Conservation (phyloP, 1,140 invertebrate genomes). For the Branchinecta lynchi region DNA sequence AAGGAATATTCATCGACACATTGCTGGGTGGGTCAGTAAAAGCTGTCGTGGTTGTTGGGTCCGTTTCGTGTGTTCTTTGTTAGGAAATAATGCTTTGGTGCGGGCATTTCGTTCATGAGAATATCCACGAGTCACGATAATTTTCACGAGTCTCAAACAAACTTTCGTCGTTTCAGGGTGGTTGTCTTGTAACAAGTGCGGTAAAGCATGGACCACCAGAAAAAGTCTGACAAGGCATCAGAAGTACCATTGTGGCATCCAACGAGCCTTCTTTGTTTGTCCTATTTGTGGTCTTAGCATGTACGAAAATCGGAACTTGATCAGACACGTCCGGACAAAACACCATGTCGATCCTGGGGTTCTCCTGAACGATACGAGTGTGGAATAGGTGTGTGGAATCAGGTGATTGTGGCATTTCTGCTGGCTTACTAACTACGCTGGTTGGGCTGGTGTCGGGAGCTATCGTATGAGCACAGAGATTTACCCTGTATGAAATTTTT, state of each 20-base stretch:
- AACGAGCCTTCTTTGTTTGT: neutral
- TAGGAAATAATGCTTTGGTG: too few species aligned
- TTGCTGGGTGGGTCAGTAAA: too few species aligned
- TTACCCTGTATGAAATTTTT: neutral
- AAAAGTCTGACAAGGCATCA: neutral
- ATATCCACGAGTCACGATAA: too few species aligned
- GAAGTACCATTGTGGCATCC: neutral
- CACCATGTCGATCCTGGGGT: neutral
- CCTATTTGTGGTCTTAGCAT: neutral
- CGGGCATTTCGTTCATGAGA: too few species aligned
- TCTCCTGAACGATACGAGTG: neutral
- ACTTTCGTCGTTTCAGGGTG: constrained; percentile 4
- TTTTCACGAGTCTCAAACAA: too few species aligned
- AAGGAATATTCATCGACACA: too few species aligned
- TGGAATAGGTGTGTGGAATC: too few species aligned
- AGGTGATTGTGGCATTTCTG: too few species aligned
- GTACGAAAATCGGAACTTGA: neutral
- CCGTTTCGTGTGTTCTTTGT: too few species aligned
- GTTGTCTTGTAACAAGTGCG: constrained; percentile 3
- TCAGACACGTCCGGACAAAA: neutral
- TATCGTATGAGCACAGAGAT: neutral
- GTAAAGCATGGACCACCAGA: neutral
- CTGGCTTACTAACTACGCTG: too few species aligned
- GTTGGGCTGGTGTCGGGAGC: constrained; percentile 1
- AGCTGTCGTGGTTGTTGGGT: too few species aligned